Conservation (phyloP, 1,140 invertebrate genomes). For the Amphibalanus amphitrite region DNA sequence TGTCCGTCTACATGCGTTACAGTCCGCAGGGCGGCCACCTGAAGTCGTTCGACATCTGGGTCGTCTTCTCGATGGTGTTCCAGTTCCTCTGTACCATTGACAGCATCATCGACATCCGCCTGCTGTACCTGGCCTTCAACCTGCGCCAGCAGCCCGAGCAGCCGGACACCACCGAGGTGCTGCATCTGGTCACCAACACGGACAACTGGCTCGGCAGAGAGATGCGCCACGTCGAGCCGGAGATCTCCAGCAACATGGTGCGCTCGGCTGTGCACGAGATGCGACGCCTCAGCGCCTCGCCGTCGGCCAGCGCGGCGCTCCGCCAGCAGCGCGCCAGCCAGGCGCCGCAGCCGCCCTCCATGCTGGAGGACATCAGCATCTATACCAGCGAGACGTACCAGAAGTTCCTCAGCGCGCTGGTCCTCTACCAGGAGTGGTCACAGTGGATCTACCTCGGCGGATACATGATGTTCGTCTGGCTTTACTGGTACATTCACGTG, state of each 20-base stretch:
- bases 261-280: no score
- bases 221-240: background rate
- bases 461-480: background rate
- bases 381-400: background rate
- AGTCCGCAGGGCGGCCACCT: background rate
- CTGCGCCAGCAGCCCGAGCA: background rate
- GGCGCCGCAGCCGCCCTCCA: no score
- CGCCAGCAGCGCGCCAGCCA: background rate
- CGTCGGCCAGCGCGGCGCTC: background rate
- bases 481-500: background rate
- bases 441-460: background rate
- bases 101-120: background rate
- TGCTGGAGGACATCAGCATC: background rate
- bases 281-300: no score
- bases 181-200: background rate
- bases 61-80: background rate
- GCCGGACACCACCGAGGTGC: background rate
- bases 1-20: background rate
- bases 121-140: background rate
- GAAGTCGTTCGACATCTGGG: background rate
- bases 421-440: background rate
- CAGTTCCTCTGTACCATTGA: background rate
- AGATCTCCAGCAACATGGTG: background rate
- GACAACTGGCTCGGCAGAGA: background rate
- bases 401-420: background rate